Evolutionary conservation across 2,113 vertebrate genomes (phyloP).

Genomic region (Drymodes brunneopygia): DNA sequence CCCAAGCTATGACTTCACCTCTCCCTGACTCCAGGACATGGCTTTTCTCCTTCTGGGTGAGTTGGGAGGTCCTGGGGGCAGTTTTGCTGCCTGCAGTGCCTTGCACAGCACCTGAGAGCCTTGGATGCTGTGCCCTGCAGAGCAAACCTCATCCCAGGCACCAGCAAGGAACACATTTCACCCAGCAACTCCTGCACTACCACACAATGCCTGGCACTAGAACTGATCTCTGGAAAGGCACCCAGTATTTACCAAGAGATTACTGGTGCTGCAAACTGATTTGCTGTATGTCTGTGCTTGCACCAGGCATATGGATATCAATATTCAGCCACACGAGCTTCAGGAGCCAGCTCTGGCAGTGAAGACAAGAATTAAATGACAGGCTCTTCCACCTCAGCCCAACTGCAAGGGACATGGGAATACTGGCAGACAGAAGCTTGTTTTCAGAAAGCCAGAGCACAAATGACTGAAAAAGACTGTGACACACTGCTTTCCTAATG

Average conservation of each 20-base stretch:
- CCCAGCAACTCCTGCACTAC: background rate
- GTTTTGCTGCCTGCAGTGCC: background rate
- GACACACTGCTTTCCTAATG: slow-evolving; percentile 21
- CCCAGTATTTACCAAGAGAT: background rate
- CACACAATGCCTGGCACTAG: background rate
- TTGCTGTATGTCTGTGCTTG: background rate
- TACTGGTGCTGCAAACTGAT: background rate
- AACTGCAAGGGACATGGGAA: background rate
- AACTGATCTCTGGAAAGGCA: background rate
- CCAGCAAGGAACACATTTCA: background rate
- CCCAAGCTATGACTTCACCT: background rate
- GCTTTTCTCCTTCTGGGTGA: background rate
- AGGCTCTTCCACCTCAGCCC: background rate
- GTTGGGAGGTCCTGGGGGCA: rapidly evolving
- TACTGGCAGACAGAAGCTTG: background rate
- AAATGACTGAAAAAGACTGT: background rate
- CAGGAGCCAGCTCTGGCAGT: background rate
- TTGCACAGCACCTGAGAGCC: background rate
- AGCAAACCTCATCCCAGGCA: background rate
- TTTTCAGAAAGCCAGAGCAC: background rate
- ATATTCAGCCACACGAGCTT: background rate
- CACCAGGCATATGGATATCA: background rate
- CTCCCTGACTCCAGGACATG: rapidly evolving
- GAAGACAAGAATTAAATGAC: background rate
- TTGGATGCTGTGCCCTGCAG: background rate